Percentiles rank a stretch among this genome's conserved stretches.
These are phyloP conservation scores for Fragum fragum DNA, from an alignment of 2,888 invertebrate species.

Conservation along the genomic window DNA sequence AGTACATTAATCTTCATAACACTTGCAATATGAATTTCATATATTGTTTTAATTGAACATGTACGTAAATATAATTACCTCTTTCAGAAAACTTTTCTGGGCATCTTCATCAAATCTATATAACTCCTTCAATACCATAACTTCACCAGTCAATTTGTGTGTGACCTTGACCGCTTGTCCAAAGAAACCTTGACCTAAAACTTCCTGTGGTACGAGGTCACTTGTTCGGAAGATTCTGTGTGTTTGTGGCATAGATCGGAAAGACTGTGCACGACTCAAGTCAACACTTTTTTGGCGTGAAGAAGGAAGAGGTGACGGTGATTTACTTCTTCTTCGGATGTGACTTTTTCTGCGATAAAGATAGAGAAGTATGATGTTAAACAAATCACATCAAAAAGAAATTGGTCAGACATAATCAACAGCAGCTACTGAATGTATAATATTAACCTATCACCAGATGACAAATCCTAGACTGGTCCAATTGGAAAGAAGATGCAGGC, in stretches of 20 bases:
- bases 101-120: slow-evolving; percentile 97
- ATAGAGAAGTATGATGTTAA: no score
- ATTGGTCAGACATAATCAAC: no score
- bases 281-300: slow-evolving; percentile 79
- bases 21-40: no score
- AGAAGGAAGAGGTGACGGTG: slow-evolving; percentile 80
- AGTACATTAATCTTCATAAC: no score
- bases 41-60: no score
- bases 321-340: slow-evolving; percentile 79
- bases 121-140: slow-evolving; percentile 98
- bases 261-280: slow-evolving; percentile 95
- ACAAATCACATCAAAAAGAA: no score
- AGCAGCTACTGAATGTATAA: no score
- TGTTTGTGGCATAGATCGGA: slow-evolving; percentile 91
- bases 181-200: slow-evolving; percentile 91
- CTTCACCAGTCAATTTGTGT: slow-evolving; percentile 95
- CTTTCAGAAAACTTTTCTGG: slow-evolving; percentile 97
- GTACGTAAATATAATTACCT: no score
- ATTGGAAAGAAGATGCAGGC: no score
- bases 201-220: slow-evolving; percentile 92
- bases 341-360: slow-evolving; percentile 76
- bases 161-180: slow-evolving; percentile 94
- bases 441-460: no score
- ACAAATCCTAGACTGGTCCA: no score
- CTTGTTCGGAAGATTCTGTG: slow-evolving; percentile 96